Evolutionary conservation across 2,888 invertebrate species (phyloP).

Genomic region (Pachymerium ferrugineum): DNA sequence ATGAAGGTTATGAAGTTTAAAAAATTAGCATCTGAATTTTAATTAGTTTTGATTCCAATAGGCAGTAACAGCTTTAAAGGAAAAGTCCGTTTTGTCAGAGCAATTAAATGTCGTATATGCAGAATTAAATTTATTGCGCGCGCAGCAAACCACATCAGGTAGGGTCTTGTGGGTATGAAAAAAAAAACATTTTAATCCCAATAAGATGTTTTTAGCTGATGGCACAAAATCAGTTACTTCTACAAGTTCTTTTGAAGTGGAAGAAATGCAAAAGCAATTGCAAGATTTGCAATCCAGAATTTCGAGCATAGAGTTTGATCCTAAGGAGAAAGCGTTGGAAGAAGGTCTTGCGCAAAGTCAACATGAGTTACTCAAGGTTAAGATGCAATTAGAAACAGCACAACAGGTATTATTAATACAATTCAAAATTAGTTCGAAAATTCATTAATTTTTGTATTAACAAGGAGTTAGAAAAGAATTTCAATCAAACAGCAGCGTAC

Average conservation of each 20-base stretch:
- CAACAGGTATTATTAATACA: constrained; percentile 47
- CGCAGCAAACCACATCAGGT: not conserved
- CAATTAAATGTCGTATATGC: not conserved
- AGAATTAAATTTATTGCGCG: not conserved
- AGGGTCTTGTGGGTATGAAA: constrained; percentile 39
- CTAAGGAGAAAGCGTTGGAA: constrained; percentile 38
- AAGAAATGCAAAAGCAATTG: constrained; percentile 43
- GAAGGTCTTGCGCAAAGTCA: constrained; percentile 47
- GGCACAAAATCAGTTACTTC: constrained; percentile 31
- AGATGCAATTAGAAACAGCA: constrained; percentile 53
- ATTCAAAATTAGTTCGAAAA: not conserved
- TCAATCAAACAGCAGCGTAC: constrained; percentile 55
- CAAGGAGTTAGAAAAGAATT: constrained; percentile 56
- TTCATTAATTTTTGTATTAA: constrained; percentile 25
- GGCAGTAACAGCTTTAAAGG: not conserved
- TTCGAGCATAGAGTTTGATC: not conserved
- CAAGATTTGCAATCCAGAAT: constrained; percentile 40
- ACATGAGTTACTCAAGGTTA: constrained; percentile 49
- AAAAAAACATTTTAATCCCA: constrained; percentile 37
- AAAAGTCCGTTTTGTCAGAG: not conserved
- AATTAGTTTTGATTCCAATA: not conserved
- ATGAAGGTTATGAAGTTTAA: not conserved
- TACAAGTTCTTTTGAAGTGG: constrained; percentile 39
- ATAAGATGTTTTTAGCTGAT: constrained; percentile 34
- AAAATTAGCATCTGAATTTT: too few species aligned